These are phyloP conservation scores for Patella pellucida DNA, from an alignment of 2,888 invertebrate genomes.

Conservation along the genomic window DNA sequence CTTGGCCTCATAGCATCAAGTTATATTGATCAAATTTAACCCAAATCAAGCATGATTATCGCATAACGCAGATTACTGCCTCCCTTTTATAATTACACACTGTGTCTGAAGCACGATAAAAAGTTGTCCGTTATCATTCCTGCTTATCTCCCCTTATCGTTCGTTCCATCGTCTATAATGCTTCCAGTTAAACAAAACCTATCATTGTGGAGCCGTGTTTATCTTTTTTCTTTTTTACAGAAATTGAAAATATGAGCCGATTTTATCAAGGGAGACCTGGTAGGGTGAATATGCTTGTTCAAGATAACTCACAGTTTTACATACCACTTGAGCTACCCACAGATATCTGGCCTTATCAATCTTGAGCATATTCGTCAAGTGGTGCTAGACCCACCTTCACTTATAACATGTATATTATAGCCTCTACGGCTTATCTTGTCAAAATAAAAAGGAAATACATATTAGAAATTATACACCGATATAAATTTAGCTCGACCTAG, in stretches of 20 bases:
- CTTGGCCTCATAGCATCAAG: constrained; percentile 7
- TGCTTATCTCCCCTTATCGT: constrained; percentile 10
- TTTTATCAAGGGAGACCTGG: background rate
- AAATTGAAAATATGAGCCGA: constrained; percentile 12
- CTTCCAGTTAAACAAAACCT: constrained; percentile 8
- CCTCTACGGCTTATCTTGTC: background rate
- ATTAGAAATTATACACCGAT: background rate
- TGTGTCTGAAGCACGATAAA: constrained; percentile 1
- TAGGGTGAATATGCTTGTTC: constrained; percentile 7
- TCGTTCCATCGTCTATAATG: constrained; percentile 8
- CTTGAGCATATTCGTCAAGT: constrained; percentile 8
- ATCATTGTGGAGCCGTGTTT: constrained; percentile 7
- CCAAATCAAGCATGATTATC: constrained; percentile 11
- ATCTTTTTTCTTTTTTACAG: constrained; percentile 7
- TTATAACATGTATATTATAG: background rate
- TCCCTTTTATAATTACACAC: constrained; percentile 5
- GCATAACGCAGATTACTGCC: constrained; percentile 5
- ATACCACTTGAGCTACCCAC: constrained; percentile 8
- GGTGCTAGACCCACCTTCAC: constrained; percentile 7
- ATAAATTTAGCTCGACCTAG: too few relatives aligned
- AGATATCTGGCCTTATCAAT: background rate
- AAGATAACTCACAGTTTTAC: constrained; percentile 4
- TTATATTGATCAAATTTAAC: constrained; percentile 9
- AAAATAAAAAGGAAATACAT: constrained; percentile 7
- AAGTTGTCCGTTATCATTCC: constrained; percentile 1